These are phyloP conservation scores for Monochamus alternatus DNA, from an alignment of 2,888 invertebrate species.

Conservation along the genomic window DNA sequence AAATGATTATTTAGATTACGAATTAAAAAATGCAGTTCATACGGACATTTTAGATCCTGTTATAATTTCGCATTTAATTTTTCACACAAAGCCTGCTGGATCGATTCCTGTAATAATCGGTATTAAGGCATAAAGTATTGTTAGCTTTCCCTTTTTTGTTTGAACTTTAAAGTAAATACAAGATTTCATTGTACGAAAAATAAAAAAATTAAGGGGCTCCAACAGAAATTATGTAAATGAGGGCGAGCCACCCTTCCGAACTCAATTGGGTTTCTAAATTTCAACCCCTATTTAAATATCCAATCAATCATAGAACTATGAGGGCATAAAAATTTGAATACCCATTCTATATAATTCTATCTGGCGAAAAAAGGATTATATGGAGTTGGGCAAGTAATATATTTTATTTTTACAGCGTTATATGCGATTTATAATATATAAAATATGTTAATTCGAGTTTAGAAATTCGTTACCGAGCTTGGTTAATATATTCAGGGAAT, in stretches of 20 bases:
- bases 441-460: constrained; percentile 68
- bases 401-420: constrained; percentile 48
- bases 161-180: constrained; percentile 54
- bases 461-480: constrained; percentile 67
- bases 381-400: constrained; percentile 37
- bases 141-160: constrained; percentile 40
- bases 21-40: too few relatives aligned
- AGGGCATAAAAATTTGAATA: constrained; percentile 52
- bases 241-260: constrained; percentile 46
- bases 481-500: constrained; percentile 64
- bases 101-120: not conserved
- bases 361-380: constrained; percentile 51
- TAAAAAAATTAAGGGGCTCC: constrained; percentile 50
- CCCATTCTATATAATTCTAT: constrained; percentile 50
- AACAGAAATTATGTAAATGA: constrained; percentile 52
- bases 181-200: constrained; percentile 48
- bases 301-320: constrained; percentile 52
- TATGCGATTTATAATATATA: constrained; percentile 59
- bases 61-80: not conserved
- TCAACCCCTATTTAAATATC: constrained; percentile 54
- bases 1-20: too few relatives aligned
- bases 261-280: constrained; percentile 51
- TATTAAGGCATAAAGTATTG: constrained; percentile 14
- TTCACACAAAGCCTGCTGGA: constrained; percentile 7
- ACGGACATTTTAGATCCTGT: too few relatives aligned